A percentile compares a stretch with the other conserved stretches of the same genome.
phyloP scores from a whole-genome alignment of 2,797 vertebrate genomes.

The Phalanger gymnotis region DNA sequence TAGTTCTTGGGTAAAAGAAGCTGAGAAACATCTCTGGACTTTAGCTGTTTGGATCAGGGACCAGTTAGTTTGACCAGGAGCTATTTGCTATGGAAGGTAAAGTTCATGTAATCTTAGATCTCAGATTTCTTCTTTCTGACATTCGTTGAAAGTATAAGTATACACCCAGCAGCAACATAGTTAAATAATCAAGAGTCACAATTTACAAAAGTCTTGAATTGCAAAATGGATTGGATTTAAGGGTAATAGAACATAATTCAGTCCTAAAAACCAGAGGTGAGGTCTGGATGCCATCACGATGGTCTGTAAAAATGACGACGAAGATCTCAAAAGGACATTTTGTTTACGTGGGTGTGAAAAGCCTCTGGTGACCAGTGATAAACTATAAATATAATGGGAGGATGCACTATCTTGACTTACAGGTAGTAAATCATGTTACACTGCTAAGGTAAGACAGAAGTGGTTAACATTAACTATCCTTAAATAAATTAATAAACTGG shows the following conservation, averaged over 20 bases:
- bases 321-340: neutral
- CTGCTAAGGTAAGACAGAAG: neutral
- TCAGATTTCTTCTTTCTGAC: neutral
- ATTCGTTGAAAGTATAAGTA: neutral
- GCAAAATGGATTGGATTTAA: neutral
- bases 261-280: neutral
- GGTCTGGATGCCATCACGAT: neutral
- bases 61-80: neutral
- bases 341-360: neutral
- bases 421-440: neutral
- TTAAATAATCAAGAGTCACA: neutral
- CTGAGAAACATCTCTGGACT: neutral
- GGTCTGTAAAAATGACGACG: neutral
- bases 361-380: neutral
- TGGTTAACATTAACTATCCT: neutral
- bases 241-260: neutral
- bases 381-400: neutral
- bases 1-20: neutral
- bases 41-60: neutral
- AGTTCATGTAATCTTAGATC: neutral
- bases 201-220: neutral
- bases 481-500: neutral
- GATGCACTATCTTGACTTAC: neutral
- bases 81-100: neutral
- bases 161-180: neutral